Conservation (phyloP, 2,797 vertebrate species). For the Spheniscus humboldti region DNA sequence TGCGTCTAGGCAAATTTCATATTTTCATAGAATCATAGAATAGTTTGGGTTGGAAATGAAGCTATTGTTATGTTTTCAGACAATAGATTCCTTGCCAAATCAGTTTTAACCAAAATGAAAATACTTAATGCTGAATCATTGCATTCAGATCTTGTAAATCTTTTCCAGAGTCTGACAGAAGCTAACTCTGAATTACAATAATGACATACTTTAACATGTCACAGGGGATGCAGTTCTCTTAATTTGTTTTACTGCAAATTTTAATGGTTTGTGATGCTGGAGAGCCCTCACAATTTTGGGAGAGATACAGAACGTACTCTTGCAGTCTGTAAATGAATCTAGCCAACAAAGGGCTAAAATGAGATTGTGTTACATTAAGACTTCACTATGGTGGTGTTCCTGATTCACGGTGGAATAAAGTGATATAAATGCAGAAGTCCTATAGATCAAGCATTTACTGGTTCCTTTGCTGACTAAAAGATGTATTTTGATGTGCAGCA, state of each 20-base stretch:
- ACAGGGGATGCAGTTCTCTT: background rate
- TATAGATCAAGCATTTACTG: background rate
- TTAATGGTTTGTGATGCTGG: background rate
- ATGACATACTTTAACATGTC: background rate
- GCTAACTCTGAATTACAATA: background rate
- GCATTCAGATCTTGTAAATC: background rate
- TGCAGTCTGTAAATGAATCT: background rate
- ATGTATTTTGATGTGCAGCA: background rate
- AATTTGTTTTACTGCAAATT: background rate
- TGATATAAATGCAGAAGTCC: background rate
- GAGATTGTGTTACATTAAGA: background rate
- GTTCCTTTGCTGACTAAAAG: background rate
- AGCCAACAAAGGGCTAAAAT: background rate
- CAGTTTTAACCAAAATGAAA: background rate
- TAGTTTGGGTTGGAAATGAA: no score
- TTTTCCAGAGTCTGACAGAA: background rate
- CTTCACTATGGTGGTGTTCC: background rate
- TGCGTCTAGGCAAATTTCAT: background rate
- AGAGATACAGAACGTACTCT: background rate
- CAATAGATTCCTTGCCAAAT: background rate
- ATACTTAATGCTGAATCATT: background rate
- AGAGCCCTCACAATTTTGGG: background rate
- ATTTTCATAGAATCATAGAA: no score
- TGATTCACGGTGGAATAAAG: background rate
- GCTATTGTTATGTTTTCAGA: background rate